phyloP scores from a whole-genome alignment of 1,140 invertebrate genomes.

The Zelostemma sp. region DNA sequence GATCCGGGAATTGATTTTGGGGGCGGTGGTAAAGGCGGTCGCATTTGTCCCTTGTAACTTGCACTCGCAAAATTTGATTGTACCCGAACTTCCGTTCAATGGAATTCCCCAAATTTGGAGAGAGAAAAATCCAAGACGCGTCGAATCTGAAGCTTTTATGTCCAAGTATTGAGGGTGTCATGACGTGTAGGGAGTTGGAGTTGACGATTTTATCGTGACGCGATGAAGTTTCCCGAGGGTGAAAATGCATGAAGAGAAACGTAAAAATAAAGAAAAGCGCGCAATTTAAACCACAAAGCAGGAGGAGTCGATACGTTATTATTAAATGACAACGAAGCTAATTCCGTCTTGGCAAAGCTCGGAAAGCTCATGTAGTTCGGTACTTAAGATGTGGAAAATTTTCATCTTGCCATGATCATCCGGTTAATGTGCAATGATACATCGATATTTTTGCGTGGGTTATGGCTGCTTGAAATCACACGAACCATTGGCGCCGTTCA shows the following conservation, averaged over 20 bases:
- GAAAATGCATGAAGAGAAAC: no score
- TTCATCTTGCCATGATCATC: constrained; percentile 8
- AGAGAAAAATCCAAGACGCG: no score
- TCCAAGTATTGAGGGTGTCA: no score
- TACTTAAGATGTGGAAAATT: constrained; percentile 16
- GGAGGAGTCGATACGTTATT: constrained; percentile 20
- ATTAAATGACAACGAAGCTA: constrained; percentile 27
- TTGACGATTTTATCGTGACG: no score
- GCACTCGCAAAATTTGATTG: no score
- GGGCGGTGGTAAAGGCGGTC: no score
- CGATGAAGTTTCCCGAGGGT: no score
- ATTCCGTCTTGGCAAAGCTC: constrained; percentile 28
- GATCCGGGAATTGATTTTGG: constrained; percentile 7
- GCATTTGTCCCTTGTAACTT: no score
- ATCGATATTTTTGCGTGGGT: constrained; percentile 6
- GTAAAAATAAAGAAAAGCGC: not conserved
- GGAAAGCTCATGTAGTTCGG: constrained; percentile 13
- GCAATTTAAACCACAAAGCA: constrained; percentile 2
- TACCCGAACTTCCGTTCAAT: no score
- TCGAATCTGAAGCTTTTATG: no score
- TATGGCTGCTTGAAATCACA: constrained; percentile 2
- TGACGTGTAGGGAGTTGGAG: no score
- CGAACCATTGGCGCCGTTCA: not conserved
- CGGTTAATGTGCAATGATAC: constrained; percentile 10
- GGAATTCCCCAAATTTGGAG: no score